Conservation (phyloP, 2,797 vertebrate genomes). For the Acanthopagrus latus region DNA sequence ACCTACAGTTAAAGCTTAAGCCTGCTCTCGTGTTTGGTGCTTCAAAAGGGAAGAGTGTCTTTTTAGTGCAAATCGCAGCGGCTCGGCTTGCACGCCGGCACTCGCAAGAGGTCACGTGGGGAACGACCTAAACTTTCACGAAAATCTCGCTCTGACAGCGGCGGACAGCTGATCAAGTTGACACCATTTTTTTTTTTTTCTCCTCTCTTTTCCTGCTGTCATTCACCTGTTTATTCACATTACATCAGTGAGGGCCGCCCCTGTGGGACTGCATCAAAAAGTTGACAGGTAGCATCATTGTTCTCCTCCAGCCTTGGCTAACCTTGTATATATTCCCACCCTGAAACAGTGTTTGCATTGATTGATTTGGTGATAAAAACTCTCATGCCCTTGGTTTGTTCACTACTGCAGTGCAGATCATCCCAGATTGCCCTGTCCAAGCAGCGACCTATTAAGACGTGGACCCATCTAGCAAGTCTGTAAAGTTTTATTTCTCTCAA, state of each 20-base stretch:
- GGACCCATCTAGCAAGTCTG: slow-evolving; percentile 14
- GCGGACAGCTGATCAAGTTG: slow-evolving; percentile 55
- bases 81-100: no score
- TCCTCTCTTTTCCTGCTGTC: slow-evolving; percentile 35
- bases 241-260: slow-evolving; percentile 51
- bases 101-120: slow-evolving; percentile 52
- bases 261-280: slow-evolving; percentile 50
- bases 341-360: slow-evolving; percentile 69
- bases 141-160: slow-evolving; percentile 34
- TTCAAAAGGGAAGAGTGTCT: slow-evolving; percentile 65
- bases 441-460: slow-evolving; percentile 32
- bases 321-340: slow-evolving; percentile 48
- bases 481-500: not conserved
- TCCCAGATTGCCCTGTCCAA: slow-evolving; percentile 21
- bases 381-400: slow-evolving; percentile 41
- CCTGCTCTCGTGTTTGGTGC: slow-evolving; percentile 37
- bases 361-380: slow-evolving; percentile 56
- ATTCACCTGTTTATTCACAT: slow-evolving; percentile 71
- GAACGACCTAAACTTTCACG: slow-evolving; percentile 55
- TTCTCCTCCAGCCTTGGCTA: slow-evolving; percentile 49
- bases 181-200: slow-evolving; percentile 22
- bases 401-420: not conserved
- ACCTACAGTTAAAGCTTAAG: slow-evolving; percentile 55
- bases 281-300: slow-evolving; percentile 56
- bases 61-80: slow-evolving; percentile 75